Evolutionary conservation across 2,888 invertebrate genomes (phyloP).

Genomic region (Dioctria linearis): DNA sequence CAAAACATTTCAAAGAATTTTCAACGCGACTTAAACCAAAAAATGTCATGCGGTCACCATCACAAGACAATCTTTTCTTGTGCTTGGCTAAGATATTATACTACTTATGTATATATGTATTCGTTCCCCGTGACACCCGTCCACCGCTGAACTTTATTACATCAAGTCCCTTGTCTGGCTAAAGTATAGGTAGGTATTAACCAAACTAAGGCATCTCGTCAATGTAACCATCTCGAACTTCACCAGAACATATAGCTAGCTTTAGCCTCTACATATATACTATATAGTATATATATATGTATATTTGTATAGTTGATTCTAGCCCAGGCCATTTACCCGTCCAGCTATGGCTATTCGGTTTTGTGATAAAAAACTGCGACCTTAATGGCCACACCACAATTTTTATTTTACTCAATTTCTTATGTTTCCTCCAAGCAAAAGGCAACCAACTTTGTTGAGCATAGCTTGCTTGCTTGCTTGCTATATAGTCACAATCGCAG

Average conservation of each 20-base stretch:
- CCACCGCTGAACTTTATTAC: constrained; percentile 23
- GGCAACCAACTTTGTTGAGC: too few relatives aligned
- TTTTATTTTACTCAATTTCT: constrained; percentile 55
- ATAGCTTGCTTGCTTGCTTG: too few relatives aligned
- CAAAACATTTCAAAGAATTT: constrained; percentile 56
- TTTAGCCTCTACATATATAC: neutral
- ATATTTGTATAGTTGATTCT: neutral
- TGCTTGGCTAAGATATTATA: constrained; percentile 5
- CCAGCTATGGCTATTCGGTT: constrained; percentile 37
- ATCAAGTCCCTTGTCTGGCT: neutral
- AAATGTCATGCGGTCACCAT: constrained; percentile 37
- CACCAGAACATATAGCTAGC: neutral
- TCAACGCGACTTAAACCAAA: constrained; percentile 47
- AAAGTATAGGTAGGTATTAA: neutral
- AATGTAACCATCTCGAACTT: constrained; percentile 13
- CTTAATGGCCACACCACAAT: constrained; percentile 52
- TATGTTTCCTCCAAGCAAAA: constrained; percentile 32
- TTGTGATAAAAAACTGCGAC: constrained; percentile 49
- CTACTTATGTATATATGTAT: neutral
- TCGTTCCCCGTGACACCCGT: constrained; percentile 17
- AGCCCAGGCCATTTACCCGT: constrained; percentile 38
- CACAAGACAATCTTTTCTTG: constrained; percentile 23
- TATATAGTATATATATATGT: too few relatives aligned
- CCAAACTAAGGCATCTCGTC: neutral
- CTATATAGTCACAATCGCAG: constrained; percentile 3